Evolutionary conservation across 2,797 vertebrate species (phyloP).

Genomic region (Alauda arvensis): DNA sequence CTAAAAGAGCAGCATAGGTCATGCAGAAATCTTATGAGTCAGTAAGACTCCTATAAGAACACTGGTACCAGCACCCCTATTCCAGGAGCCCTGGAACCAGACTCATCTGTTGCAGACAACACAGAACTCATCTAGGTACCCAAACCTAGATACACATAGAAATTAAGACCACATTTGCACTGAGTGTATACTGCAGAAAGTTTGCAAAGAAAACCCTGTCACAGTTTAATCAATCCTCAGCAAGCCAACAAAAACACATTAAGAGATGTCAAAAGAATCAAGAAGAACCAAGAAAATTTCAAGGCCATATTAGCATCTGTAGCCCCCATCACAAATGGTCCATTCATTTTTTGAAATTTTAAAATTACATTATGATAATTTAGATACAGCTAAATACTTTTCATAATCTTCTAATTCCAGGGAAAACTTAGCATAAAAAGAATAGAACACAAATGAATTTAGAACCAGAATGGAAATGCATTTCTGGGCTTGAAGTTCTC

Average conservation of each 20-base stretch:
- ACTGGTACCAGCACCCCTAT: not conserved
- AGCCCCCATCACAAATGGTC: not conserved
- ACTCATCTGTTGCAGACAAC: not conserved
- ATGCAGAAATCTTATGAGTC: not conserved
- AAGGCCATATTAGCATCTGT: not conserved
- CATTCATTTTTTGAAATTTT: not conserved
- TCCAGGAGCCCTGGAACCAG: not conserved
- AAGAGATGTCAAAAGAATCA: not conserved
- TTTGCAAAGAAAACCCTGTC: not conserved
- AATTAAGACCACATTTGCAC: not conserved
- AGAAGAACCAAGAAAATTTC: not conserved
- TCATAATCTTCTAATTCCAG: not conserved
- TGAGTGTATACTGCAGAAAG: not conserved
- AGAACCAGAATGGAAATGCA: not conserved
- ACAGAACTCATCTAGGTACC: not conserved
- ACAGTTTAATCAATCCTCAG: not conserved
- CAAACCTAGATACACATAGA: not conserved
- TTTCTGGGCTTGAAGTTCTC: not conserved
- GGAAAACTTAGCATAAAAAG: not conserved
- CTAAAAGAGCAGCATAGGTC: not conserved
- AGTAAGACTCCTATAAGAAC: not conserved
- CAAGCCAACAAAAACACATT: not conserved
- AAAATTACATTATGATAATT: not conserved
- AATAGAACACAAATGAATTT: not conserved
- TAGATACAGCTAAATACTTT: not conserved